These are phyloP conservation scores for Wiebesia pumilae DNA, from an alignment of 1,140 invertebrate species.

Conservation along the genomic window DNA sequence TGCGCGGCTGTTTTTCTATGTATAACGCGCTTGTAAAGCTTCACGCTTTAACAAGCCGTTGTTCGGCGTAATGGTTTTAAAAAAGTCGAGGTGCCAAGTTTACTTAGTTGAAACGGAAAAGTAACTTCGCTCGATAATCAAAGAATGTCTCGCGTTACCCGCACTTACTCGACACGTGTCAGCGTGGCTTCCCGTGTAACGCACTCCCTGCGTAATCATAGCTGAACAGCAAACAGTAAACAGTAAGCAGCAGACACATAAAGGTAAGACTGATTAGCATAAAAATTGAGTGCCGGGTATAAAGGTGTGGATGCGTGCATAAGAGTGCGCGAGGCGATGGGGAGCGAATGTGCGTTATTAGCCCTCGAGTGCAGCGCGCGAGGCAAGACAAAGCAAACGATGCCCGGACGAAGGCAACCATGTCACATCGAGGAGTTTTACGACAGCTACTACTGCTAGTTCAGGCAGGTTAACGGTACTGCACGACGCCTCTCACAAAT, in stretches of 20 bases:
- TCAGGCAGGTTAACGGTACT: conserved; percentile 15
- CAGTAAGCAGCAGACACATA: neutral
- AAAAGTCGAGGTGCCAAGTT: neutral
- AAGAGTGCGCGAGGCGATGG: neutral
- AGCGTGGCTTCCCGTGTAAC: neutral
- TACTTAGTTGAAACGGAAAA: neutral
- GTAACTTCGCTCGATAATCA: neutral
- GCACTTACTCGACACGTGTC: neutral
- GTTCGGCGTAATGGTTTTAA: neutral
- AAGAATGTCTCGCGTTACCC: neutral
- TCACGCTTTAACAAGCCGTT: neutral
- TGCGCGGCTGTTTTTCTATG: neutral
- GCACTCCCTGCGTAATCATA: neutral
- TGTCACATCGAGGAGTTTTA: neutral
- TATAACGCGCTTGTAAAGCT: neutral
- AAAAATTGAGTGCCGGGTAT: conserved; percentile 27
- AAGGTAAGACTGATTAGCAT: conserved; percentile 15
- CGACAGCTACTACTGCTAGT: conserved; percentile 17
- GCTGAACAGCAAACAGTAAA: neutral
- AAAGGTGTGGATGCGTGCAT: conserved; percentile 1
- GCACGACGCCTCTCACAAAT: conserved; percentile 4
- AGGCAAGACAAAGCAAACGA: neutral
- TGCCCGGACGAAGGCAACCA: neutral
- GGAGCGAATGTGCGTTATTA: neutral
- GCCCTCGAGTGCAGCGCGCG: neutral